These are phyloP conservation scores for Dione vanillae DNA, from an alignment of 2,888 invertebrate species.

Conservation along the genomic window DNA sequence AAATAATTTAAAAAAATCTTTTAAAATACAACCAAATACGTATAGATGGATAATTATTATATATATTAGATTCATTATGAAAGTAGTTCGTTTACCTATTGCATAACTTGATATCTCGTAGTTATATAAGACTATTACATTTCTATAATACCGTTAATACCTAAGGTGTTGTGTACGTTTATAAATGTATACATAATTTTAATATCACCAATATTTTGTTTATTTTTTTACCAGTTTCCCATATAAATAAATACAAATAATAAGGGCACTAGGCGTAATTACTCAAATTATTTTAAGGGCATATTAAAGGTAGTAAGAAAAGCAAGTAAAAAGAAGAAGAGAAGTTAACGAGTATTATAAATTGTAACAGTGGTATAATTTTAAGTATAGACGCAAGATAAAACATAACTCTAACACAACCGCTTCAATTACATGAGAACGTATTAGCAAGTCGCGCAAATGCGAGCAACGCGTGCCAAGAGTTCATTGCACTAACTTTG, in stretches of 20 bases:
- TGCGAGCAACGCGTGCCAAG: slow-evolving; percentile 43
- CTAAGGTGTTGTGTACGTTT: neutral
- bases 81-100: neutral
- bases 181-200: neutral
- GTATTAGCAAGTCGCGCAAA: slow-evolving; percentile 41
- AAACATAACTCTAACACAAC: slow-evolving; percentile 34
- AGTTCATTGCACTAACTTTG: slow-evolving; percentile 50
- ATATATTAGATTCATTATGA: neutral
- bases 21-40: too few species aligned
- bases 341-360: neutral
- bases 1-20: too few species aligned
- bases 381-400: slow-evolving; percentile 19
- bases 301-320: too few species aligned
- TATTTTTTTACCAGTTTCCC: too few species aligned
- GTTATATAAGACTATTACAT: neutral
- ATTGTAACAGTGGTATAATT: neutral
- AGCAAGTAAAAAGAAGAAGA: neutral
- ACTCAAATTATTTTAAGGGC: too few species aligned
- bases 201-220: neutral
- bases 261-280: too few species aligned
- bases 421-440: slow-evolving; percentile 33
- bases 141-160: neutral
- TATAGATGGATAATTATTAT: too few species aligned
- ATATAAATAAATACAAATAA: too few species aligned
- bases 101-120: neutral